phyloP scores from a whole-genome alignment of 92 coral and sea anemone species.

The Metridium senile region DNA sequence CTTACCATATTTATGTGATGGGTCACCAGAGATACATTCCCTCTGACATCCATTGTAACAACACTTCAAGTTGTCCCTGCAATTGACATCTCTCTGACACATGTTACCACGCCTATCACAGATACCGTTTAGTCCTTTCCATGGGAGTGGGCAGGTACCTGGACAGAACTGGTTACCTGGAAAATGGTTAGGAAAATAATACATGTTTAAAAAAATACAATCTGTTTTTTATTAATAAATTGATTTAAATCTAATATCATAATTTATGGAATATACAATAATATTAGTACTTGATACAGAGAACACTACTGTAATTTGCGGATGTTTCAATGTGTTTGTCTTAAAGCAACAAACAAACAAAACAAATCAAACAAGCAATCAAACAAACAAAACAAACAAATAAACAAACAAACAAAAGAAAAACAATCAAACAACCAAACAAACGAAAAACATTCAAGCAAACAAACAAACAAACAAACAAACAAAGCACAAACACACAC shows the following conservation, averaged over 20 bases:
- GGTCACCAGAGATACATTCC: slow-evolving; percentile 56
- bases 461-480: no score
- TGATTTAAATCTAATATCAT: no score
- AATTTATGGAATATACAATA: no score
- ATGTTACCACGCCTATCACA: slow-evolving; percentile 53
- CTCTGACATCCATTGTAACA: slow-evolving; percentile 74
- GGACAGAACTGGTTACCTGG: slow-evolving; percentile 34
- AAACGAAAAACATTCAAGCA: no score
- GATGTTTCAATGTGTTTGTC: no score
- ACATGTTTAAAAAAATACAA: not conserved
- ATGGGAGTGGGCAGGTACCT: slow-evolving; percentile 73
- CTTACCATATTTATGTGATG: slow-evolving; percentile 57
- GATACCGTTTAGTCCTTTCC: slow-evolving; percentile 59
- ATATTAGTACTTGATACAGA: no score
- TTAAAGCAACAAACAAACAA: not conserved
- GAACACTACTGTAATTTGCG: no score
- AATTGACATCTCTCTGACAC: slow-evolving; percentile 55
- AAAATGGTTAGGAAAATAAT: not conserved
- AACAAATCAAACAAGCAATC: not conserved
- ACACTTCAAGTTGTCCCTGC: slow-evolving; percentile 48
- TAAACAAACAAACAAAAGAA: no score
- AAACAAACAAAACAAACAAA: no score
- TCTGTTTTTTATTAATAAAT: no score
- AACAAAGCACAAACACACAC: no score
- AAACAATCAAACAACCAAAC: no score